Conservation (phyloP, 1,140 invertebrate species). For the Atta texana region DNA sequence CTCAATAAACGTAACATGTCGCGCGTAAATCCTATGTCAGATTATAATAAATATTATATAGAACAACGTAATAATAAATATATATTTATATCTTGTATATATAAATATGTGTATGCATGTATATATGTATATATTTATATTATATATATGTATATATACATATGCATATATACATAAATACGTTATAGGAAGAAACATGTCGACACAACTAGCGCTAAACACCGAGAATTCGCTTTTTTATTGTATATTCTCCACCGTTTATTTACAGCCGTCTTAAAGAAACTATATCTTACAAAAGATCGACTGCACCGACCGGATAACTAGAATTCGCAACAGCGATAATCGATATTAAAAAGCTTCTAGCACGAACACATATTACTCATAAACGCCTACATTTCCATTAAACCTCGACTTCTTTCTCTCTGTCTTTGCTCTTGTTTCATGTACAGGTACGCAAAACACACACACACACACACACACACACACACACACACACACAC, state of each 20-base stretch:
- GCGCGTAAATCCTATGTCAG: slow-evolving; percentile 73
- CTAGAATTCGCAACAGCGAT: slow-evolving; percentile 59
- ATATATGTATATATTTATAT: slow-evolving; percentile 78
- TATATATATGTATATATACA: slow-evolving; percentile 52
- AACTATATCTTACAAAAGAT: slow-evolving; percentile 77
- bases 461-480: slow-evolving; percentile 24
- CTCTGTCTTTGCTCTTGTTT: slow-evolving; percentile 21
- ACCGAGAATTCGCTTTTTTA: slow-evolving; percentile 76
- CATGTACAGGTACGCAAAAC: slow-evolving; percentile 29
- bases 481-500: slow-evolving; percentile 15
- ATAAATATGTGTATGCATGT: slow-evolving; percentile 77
- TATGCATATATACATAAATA: slow-evolving; percentile 77
- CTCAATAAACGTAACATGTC: slow-evolving; percentile 76
- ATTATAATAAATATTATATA: slow-evolving; percentile 86
- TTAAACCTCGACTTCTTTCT: slow-evolving; percentile 47
- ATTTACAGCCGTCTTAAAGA: slow-evolving; percentile 79
- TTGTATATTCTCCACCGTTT: slow-evolving; percentile 54
- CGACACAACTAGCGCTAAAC: slow-evolving; percentile 84
- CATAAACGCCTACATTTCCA: slow-evolving; percentile 46
- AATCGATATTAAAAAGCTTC: slow-evolving; percentile 67
- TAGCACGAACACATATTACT: slow-evolving; percentile 70
- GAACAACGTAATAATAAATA: slow-evolving; percentile 86
- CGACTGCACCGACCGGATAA: slow-evolving; percentile 57
- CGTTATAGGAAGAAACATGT: slow-evolving; percentile 85
- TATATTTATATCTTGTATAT: slow-evolving; percentile 81